A percentile compares a stretch with the other conserved stretches of the same genome.
These are phyloP conservation scores for Thinocorus orbignyianus DNA, from an alignment of 2,113 vertebrate species.

Conservation along the genomic window DNA sequence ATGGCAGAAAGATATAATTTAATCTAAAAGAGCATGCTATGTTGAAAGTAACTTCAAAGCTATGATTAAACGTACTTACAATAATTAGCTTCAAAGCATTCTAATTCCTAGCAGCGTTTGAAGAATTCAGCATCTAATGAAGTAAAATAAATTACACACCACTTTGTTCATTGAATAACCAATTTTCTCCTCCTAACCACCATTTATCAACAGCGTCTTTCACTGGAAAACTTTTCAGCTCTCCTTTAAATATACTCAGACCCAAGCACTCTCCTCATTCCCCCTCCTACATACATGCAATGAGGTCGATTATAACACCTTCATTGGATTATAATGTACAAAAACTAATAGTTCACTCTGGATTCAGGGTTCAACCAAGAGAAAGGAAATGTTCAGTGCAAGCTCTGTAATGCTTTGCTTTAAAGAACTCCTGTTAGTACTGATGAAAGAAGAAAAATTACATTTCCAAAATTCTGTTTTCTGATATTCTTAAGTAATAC, in stretches of 20 bases:
- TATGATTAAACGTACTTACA: slow-evolving; percentile 73
- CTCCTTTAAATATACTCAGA: not conserved
- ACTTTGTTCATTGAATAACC: slow-evolving; percentile 72
- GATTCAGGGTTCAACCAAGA: not conserved
- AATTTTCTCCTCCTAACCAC: slow-evolving; percentile 61
- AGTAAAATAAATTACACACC: slow-evolving; percentile 74
- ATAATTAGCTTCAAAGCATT: slow-evolving; percentile 72
- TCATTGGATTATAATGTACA: not conserved
- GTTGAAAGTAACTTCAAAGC: slow-evolving; percentile 64
- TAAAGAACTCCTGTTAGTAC: not conserved
- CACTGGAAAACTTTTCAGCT: slow-evolving; percentile 38
- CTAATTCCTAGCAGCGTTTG: slow-evolving; percentile 62
- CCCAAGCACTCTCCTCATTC: not conserved
- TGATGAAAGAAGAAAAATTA: not conserved
- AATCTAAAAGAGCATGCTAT: slow-evolving; percentile 33
- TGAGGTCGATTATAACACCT: not conserved
- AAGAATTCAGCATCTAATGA: slow-evolving; percentile 73
- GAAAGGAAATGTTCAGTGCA: not conserved
- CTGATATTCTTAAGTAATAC: not conserved
- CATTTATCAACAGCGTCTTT: slow-evolving; percentile 66
- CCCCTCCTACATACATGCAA: not conserved
- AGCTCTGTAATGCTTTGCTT: not conserved
- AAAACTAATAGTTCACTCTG: not conserved
- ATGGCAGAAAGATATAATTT: slow-evolving; percentile 50
- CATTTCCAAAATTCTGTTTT: not conserved